Percentiles rank a stretch among this genome's conserved stretches.
These are phyloP conservation scores for Bembecia ichneumoniformis DNA, from an alignment of 2,888 invertebrate species.

Conservation along the genomic window DNA sequence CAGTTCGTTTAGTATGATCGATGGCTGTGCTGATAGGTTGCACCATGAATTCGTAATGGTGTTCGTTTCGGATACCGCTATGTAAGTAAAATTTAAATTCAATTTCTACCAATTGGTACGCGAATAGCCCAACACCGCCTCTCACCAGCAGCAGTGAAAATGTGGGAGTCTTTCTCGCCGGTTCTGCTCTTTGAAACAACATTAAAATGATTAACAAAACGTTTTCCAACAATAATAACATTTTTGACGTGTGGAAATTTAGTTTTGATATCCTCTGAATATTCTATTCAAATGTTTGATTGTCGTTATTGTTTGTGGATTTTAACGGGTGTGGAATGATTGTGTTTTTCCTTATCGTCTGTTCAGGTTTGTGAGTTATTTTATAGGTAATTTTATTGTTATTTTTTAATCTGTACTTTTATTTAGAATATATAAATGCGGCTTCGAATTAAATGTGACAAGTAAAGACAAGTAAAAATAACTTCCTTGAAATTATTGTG, in stretches of 20 bases:
- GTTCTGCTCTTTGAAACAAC: slow-evolving; percentile 54
- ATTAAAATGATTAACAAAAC: slow-evolving; percentile 52
- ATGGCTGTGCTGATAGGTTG: slow-evolving; percentile 21
- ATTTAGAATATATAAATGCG: neutral
- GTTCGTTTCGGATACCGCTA: slow-evolving; percentile 46
- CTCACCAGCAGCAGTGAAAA: slow-evolving; percentile 58
- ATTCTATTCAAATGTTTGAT: neutral
- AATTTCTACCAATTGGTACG: slow-evolving; percentile 24
- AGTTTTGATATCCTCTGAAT: slow-evolving; percentile 29
- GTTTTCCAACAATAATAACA: slow-evolving; percentile 45
- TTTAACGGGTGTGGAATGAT: slow-evolving; percentile 42
- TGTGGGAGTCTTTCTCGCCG: slow-evolving; percentile 51
- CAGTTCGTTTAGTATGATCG: slow-evolving; percentile 54
- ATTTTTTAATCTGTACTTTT: neutral
- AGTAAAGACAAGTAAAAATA: too few species aligned
- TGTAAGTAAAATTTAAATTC: slow-evolving; percentile 58
- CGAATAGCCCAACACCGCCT: slow-evolving; percentile 22
- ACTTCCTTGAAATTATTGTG: too few species aligned
- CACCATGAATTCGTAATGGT: slow-evolving; percentile 53
- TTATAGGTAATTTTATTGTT: neutral
- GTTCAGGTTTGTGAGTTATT: slow-evolving; percentile 40
- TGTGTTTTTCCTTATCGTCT: slow-evolving; percentile 43
- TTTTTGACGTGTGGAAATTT: slow-evolving; percentile 51
- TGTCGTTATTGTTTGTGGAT: neutral
- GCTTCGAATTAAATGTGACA: too few species aligned